phyloP scores from a whole-genome alignment of 2,113 vertebrate species.

The Eupsittula cactorum region DNA sequence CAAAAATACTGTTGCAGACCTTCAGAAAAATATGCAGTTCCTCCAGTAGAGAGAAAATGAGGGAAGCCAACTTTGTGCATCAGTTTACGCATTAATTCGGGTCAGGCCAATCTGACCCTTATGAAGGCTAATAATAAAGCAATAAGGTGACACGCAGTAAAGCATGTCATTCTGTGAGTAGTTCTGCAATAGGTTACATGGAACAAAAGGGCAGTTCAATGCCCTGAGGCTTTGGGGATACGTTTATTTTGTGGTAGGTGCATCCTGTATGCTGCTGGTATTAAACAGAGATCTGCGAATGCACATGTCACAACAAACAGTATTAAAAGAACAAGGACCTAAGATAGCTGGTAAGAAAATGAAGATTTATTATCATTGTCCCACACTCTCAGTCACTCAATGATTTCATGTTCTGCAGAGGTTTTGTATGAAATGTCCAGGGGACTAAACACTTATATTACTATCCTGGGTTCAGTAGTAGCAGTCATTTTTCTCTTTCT shows the following conservation, averaged over 20 bases:
- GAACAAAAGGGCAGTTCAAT: slow-evolving; percentile 26
- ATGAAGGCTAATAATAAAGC: slow-evolving; percentile 45
- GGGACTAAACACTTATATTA: background rate
- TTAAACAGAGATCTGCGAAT: background rate
- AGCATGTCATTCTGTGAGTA: slow-evolving; percentile 4
- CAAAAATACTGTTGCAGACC: slow-evolving; percentile 11
- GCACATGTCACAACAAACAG: background rate
- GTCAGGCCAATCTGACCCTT: slow-evolving; percentile 39
- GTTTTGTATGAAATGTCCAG: background rate
- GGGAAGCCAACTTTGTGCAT: background rate
- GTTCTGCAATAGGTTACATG: slow-evolving; percentile 8
- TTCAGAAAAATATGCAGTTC: background rate
- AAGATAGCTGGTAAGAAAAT: background rate
- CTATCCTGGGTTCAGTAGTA: too few relatives aligned
- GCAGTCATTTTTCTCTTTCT: too few relatives aligned
- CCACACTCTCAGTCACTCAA: background rate
- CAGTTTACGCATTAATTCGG: background rate
- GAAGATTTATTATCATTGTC: background rate
- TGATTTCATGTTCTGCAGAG: background rate
- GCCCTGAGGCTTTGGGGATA: background rate
- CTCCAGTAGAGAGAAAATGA: background rate
- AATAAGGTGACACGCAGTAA: background rate
- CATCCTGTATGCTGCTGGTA: background rate
- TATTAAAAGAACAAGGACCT: background rate
- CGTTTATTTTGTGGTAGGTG: background rate